These are phyloP conservation scores for Sminthurides aquaticus DNA, from an alignment of 2,888 invertebrate genomes.

Conservation along the genomic window DNA sequence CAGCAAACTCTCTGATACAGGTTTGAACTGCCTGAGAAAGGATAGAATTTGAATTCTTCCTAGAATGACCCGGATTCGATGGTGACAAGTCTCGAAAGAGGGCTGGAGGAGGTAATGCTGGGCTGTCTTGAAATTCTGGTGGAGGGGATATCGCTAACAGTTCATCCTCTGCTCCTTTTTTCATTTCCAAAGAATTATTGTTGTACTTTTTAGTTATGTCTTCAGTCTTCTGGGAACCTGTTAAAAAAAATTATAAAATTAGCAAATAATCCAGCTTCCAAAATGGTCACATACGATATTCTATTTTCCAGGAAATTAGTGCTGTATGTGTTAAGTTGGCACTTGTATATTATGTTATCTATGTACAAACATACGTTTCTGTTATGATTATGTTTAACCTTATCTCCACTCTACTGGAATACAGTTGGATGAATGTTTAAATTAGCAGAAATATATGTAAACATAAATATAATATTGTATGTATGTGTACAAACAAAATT, in stretches of 20 bases:
- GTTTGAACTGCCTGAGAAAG: slow-evolving; percentile 11
- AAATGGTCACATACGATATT: too few species aligned
- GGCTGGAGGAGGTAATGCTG: slow-evolving; percentile 34
- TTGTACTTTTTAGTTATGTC: not conserved
- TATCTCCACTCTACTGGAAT: too few species aligned
- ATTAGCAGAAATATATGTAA: too few species aligned
- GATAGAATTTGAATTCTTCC: slow-evolving; percentile 12
- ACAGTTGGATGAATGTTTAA: too few species aligned
- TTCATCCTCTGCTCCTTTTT: slow-evolving; percentile 42
- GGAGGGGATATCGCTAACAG: slow-evolving; percentile 67
- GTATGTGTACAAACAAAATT: too few species aligned
- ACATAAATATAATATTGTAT: too few species aligned
- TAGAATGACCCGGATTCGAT: slow-evolving; percentile 4
- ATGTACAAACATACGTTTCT: too few species aligned
- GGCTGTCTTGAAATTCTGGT: slow-evolving; percentile 67
- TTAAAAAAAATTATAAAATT: not conserved
- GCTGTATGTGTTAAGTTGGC: too few species aligned
- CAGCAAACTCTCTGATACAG: slow-evolving; percentile 34
- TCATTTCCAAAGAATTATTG: slow-evolving; percentile 11
- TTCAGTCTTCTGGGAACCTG: not conserved
- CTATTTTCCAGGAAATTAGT: too few species aligned
- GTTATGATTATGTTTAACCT: too few species aligned
- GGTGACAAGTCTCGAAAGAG: slow-evolving; percentile 33
- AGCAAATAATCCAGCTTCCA: not conserved
- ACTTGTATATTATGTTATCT: too few species aligned